phyloP scores from a whole-genome alignment of 2,888 invertebrate genomes.

The Ophraella communa region DNA sequence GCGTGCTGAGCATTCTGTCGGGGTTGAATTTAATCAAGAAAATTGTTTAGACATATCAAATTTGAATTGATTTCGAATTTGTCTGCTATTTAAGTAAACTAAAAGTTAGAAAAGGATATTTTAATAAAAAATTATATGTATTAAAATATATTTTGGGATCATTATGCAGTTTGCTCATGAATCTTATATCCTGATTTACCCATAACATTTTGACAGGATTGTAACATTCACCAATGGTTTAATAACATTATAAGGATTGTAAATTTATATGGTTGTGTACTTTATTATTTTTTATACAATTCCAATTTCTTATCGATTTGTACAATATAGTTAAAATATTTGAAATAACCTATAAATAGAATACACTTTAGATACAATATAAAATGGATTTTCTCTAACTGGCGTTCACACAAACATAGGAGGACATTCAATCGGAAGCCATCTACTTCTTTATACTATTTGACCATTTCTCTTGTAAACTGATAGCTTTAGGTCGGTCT shows the following conservation, averaged over 20 bases:
- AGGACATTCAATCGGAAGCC: conserved; percentile 5
- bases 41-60: conserved; percentile 39
- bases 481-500: conserved; percentile 32
- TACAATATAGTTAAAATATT: too few relatives aligned
- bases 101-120: background rate
- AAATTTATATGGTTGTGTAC: too few relatives aligned
- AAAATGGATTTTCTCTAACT: background rate
- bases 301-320: too few relatives aligned
- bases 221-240: too few relatives aligned
- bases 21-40: conserved; percentile 46
- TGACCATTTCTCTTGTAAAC: conserved; percentile 34
- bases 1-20: conserved; percentile 43
- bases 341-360: background rate
- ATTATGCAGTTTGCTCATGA: too few relatives aligned
- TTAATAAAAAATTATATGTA: too few relatives aligned
- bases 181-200: too few relatives aligned
- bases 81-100: background rate
- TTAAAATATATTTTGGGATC: too few relatives aligned
- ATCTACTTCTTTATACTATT: conserved; percentile 24
- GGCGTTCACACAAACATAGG: background rate
- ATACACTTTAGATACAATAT: background rate
- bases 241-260: too few relatives aligned
- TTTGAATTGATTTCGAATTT: conserved; percentile 2
- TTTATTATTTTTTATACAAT: too few relatives aligned
- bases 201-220: too few relatives aligned